A percentile compares a stretch with the other conserved stretches of the same genome.
phyloP scores from a whole-genome alignment of 2,113 vertebrate genomes.

The Bos taurus region ARS-UCD2.0 NC_037339.1:10759501-10760000 shows the following conservation, averaged over 20 bases:
- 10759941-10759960: neutral
- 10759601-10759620: neutral
- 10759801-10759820: neutral
- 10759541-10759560: neutral
- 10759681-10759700: conserved; percentile 11
- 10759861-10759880: neutral
- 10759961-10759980: conserved; percentile 34
- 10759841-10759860: neutral
- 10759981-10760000: conserved; percentile 28
- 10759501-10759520: neutral
- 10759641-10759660: neutral
- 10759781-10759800: neutral
- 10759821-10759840: neutral
- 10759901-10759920: neutral
- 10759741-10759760: neutral
- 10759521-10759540: neutral
- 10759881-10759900: neutral
- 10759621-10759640: neutral
- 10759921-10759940: neutral
- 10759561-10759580: neutral
- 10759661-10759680: neutral
- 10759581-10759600: neutral
- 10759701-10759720: conserved; percentile 36
- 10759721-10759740: conserved; percentile 58
- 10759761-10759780: neutral